Base-by-base conservation (phyloP, 2,113 vertebrate species). In the Thomomys bottae region DNA sequence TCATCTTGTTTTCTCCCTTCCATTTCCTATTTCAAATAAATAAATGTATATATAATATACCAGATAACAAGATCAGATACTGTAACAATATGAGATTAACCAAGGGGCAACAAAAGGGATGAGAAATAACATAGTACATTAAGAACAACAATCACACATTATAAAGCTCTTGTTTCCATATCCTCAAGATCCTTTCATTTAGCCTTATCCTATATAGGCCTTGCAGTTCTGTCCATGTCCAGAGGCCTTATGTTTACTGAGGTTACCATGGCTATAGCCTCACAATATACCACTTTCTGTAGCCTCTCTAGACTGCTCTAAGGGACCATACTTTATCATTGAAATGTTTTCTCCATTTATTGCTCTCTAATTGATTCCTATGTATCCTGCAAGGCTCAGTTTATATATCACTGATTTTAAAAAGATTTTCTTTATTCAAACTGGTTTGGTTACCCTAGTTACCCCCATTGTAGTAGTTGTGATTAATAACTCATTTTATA, bases 401-500 rank as follows among this genome's bases (percentile, higher is more conserved):
- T 82, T 76, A 34, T 59, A 34, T 79, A n/a, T 66, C 42, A 82
- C 28, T 83, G 85, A 66, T n/a, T 72, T 40, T 84, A 34, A 82
- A 88, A 90, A 61, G 17, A 68, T 90, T 36, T 87, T 76, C 21
- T 91, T 91, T 57, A 45, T 67, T 38, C 26, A 71, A 28, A 87
- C 57, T 83, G 66, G 32, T 15, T 54, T 86, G 63, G 66, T 79
- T 80, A 54, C 14, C 8, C 26, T 23, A 79, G 32, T 73, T 70
- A 78, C 28, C 18, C 24, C n/a, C 42, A 78, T 88, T 18, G 26
- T 67, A 77, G 17, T 20, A 83, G 17, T 57, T 83, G 15, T n/a
- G 75, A 63, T 85, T 87, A 67, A 54, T 59, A 36, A 5, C 15
- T 76, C 54, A 75, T 73, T 61, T 68, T 89, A 1, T 59, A 92